Evolutionary conservation across 2,113 vertebrate genomes (phyloP), one percentile per base, ranked within the genome.

Genomic region (Gorsachius goisagi): DNA sequence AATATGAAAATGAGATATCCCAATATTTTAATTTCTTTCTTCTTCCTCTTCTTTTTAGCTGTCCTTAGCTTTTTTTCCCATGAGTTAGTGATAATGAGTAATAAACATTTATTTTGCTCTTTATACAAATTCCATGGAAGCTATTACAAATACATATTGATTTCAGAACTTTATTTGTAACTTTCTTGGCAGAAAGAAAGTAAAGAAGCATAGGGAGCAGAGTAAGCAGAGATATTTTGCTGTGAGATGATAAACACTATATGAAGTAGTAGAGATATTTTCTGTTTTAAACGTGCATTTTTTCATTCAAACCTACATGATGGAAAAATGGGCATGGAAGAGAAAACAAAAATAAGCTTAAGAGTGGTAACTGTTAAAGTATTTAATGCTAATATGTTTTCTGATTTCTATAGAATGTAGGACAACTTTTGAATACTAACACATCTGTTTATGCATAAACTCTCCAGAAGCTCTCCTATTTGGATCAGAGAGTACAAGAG

Each of bases 401-500:
- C n/a, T 73, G 26, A 33, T 47, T 64, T 82, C 35, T 68, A 3
- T 35, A 63, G 64, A 35, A 77, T 52, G 7, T 39, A 72, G 35
- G 52, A 78, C 22, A 85, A 76, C 5, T 76, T 95, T 37, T 85
- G 58, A 84, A 82, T 90, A 23, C 4, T 55, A 78, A 44, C 9
- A 53, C 1, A 2, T 67, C 30, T 87, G 22, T 91, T 89, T 89
- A 20, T 80, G 5, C 26, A 71, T 78, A 24, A 93, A 94, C 96
- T 92, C 74, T 96, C 6, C 73, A 98, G 98, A 86, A 73, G 76
- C 72, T 98, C 22, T 90, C 55, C 45, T 47, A 18, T 56, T 88
- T 98, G 63, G 63, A 75, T 22, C 37, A 90, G 33, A 87, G 81
- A 55, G 63, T 97, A 67, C 50, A 95, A 19, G 69, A 95, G 16